These are phyloP conservation scores for Apocrypta bakeri DNA, from an alignment of 1,140 invertebrate species.

Conservation along the genomic window DNA sequence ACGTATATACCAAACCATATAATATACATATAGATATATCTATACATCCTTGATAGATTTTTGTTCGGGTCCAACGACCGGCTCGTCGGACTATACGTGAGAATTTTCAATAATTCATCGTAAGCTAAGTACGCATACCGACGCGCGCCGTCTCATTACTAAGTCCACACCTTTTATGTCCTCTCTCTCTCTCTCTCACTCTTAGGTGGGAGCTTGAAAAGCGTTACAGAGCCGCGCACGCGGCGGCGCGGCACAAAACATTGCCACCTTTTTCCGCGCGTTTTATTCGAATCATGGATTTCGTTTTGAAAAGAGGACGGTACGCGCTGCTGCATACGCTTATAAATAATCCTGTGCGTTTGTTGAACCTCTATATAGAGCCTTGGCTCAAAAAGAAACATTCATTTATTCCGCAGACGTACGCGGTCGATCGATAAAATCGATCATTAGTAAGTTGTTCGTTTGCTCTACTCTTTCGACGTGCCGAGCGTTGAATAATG, in stretches of 20 bases:
- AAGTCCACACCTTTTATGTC: constrained; percentile 1
- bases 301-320: neutral
- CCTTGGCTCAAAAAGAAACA: too few relatives aligned
- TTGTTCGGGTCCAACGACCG: constrained; percentile 16
- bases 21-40: too few relatives aligned
- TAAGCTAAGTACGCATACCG: neutral
- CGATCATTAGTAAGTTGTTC: neutral
- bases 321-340: too few relatives aligned
- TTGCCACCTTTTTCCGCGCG: neutral
- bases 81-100: constrained; percentile 3
- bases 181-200: too few relatives aligned
- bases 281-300: neutral
- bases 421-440: neutral
- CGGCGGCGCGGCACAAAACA: neutral
- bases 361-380: too few relatives aligned
- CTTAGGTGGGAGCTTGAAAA: neutral
- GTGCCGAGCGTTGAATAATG: too few relatives aligned
- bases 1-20: too few relatives aligned
- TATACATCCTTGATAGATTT: too few relatives aligned
- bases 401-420: too few relatives aligned
- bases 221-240: too few relatives aligned
- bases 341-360: too few relatives aligned
- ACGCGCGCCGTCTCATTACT: neutral
- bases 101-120: constrained; percentile 19
- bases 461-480: too few relatives aligned